Evolutionary conservation across 2,888 invertebrate species (phyloP), one percentile per base, ranked within the genome.

Genomic region (Lacanobia wlatinum): DNA sequence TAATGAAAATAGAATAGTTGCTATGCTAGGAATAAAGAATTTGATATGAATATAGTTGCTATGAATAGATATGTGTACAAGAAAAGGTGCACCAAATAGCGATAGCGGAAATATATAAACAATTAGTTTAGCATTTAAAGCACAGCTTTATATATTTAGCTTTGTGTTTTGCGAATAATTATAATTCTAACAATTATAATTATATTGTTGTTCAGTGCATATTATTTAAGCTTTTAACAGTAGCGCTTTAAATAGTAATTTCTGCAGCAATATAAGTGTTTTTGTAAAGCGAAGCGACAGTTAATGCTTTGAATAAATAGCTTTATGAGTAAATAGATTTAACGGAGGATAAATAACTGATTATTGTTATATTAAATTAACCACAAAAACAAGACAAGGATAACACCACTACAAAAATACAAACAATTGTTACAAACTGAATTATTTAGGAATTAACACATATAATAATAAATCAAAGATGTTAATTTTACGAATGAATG

Each of bases 321-420:
- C 0, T n/a, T 18, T 53, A 43, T 46, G 23, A 59, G 58, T 52
- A 52, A 40, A 59, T n/a, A n/a, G n/a, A 28, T 28, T 16, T 5
- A 34, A 34, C 34, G 28, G 3, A 28, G 28, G 28, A 28, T 28
- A 28, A 28, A 34, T 34, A 5, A 34, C 6, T 5, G 46, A 40
- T 12, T 7, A 43, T 23, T 7, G 34, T 23, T 48, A 40, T 28
- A 28, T 21, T 18, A 14, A 38, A 14, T 46, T 61, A 68, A 23
- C 66, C 21, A 66, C 23, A 66, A 48, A 65, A 73, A 65, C 48
- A 58, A 68, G 14, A 65, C 50, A 34, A 62, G 9, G 23, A 40
- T n/a, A 65, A 69, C 40, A 58, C 14, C 80, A 62, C 50, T 56
- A 74, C 12, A 65, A 73, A 64, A 18, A 61, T 1, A 16, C 23